Base-by-base conservation (phyloP, 2,113 vertebrate genomes). In the Podarcis muralis region DNA sequence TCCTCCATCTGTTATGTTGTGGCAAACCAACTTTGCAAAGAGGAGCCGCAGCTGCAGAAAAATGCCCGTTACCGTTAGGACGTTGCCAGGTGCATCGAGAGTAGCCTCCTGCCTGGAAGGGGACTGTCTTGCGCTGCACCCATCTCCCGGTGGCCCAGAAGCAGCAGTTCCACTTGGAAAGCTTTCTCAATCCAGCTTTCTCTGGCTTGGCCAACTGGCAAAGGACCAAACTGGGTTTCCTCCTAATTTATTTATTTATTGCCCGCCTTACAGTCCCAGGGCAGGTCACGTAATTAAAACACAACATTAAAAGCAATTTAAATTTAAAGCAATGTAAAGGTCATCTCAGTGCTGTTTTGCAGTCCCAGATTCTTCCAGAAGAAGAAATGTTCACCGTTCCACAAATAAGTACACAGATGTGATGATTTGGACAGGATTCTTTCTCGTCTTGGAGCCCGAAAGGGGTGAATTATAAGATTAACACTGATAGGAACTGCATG, bases 11-110 rank as follows among this genome's bases (percentile, higher is more conserved):
- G 85, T 71, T 57, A 3, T 5, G 48, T 8, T 1, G 75, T 22
- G 65, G 48, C 43, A 4, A 68, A 91, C 71, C 1, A 2, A 5
- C 1, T n/a, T 62, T 71, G 8, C 72, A 53, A 57, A 90, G 0
- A 3, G 57, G 74, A 57, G 83, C 68, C 23, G 11, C 86, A 85
- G 89, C 53, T 74, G 53, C 37, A 81, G 6, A 65, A 89, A 88
- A 2, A 0, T 23, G 68, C 12, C 68, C 25, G 48, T 69, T 23
- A 90, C 3, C 27, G 69, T 35, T 0, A 35, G 32, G 69, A 37
- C 65, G 93, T 88, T 72, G 85, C 76, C 87, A 86, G 92, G 79
- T 82, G 1, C 20, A 83, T 88, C 80, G 30, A 4, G 48, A 89
- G 71, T 16, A 30, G 32, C 22, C 59, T 7, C 32, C 30, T 7